Evolutionary conservation across 2,797 vertebrate genomes (phyloP).

Genomic region (Hyperoplus lanceolatus): DNA sequence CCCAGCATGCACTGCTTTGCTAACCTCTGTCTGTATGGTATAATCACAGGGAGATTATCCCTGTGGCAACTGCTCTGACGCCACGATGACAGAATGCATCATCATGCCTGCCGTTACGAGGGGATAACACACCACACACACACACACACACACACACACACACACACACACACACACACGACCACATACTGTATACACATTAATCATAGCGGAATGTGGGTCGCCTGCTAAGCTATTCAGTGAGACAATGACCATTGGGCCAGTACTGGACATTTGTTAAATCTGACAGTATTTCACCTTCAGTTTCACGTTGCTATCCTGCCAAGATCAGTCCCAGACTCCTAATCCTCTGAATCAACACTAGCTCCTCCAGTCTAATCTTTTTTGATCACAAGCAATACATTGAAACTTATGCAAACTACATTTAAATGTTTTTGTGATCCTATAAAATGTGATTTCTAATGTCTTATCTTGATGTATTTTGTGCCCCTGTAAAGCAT

Average conservation of each 20-base stretch:
- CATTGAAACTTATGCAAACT: too few species aligned
- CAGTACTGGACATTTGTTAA: background rate
- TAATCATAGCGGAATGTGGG: slow-evolving; percentile 42
- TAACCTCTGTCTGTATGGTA: background rate
- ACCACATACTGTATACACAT: slow-evolving; percentile 4
- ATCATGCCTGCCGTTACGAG: background rate
- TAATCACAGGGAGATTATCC: slow-evolving; percentile 36
- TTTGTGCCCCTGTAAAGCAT: too few species aligned
- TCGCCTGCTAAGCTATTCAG: slow-evolving; percentile 13
- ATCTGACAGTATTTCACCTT: background rate
- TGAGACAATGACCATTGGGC: slow-evolving; percentile 1
- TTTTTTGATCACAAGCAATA: background rate
- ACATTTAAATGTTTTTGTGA: too few species aligned
- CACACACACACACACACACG: background rate
- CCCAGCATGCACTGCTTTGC: background rate
- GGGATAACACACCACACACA: background rate
- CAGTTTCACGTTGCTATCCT: background rate
- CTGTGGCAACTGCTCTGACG: slow-evolving; percentile 42
- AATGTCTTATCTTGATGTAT: too few species aligned
- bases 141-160: background rate
- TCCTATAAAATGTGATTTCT: too few species aligned
- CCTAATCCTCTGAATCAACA: background rate
- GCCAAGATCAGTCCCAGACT: background rate
- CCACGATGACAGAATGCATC: background rate
- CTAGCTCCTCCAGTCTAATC: background rate